phyloP scores from a whole-genome alignment of 2,888 invertebrate genomes.

The Pollenia angustigena region DNA sequence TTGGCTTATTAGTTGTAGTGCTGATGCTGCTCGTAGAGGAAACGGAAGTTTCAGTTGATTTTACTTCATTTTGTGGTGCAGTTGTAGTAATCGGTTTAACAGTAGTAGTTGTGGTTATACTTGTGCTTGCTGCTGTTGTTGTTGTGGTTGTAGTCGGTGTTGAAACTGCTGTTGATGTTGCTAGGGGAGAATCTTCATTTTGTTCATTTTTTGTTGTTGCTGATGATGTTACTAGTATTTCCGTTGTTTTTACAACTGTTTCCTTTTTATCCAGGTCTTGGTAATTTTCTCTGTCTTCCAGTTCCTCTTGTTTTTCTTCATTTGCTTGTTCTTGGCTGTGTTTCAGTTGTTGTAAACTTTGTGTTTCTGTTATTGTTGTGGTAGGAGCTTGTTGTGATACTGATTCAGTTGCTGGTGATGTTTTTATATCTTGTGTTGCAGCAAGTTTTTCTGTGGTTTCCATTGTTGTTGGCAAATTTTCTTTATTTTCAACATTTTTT shows the following conservation, averaged over 20 bases:
- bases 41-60: constrained; percentile 55
- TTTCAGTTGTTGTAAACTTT: constrained; percentile 42
- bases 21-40: constrained; percentile 26
- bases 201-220: constrained; percentile 16
- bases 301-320: constrained; percentile 24
- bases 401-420: constrained; percentile 23
- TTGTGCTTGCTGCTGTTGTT: constrained; percentile 5
- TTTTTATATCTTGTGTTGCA: constrained; percentile 44
- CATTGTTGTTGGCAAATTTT: constrained; percentile 41
- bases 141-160: constrained; percentile 17
- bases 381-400: constrained; percentile 35
- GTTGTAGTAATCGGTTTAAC: constrained; percentile 66
- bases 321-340: not conserved
- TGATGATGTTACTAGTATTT: constrained; percentile 50
- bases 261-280: constrained; percentile 37
- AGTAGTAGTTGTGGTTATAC: constrained; percentile 61
- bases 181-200: not conserved
- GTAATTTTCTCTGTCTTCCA: constrained; percentile 11
- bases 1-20: constrained; percentile 3
- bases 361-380: constrained; percentile 31
- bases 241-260: constrained; percentile 64
- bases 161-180: constrained; percentile 6
- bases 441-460: constrained; percentile 46
- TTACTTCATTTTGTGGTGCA: constrained; percentile 54
- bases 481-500: constrained; percentile 35